Evolutionary conservation across 2,888 invertebrate species (phyloP), one percentile per base, ranked within the genome.

Genomic region (Heliconius cydno): DNA sequence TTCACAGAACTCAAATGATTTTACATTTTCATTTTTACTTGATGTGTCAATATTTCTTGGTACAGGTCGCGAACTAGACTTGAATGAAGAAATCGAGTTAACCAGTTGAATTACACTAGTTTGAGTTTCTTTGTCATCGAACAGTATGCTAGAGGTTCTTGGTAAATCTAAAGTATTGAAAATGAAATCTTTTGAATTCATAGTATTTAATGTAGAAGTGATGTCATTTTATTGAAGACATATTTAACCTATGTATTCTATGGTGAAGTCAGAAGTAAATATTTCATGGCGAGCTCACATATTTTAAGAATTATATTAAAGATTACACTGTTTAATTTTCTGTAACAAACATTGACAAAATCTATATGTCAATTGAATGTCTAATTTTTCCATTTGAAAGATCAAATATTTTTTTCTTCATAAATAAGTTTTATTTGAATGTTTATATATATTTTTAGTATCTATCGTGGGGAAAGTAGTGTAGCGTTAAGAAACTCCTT

Each of bases 81-180:
- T 82, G 22, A 77, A 70, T 12, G 81, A 79, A 13, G 81, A 70
- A 60, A 79, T 72, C 57, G 81, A 81, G 52, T 81, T 74, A 13
- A 70, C 79, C 83, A 87, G 75, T 82, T 80, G 78, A 25, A 77
- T 60, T 19, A 77, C 79, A 60, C 82, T 86, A 4, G 90, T 88
- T 81, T 91, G 88, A 12, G 88, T 90, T 76, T 85, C 86, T 79
- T 86, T 86, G n/a, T 88, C 85, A 38, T 84, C 79, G 30, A 80
- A 73, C 38, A 74, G 57, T 34, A 73, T 70, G 82, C 83, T 82
- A 66, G 84, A 84, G 75, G 80, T 80, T 67, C 80, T 79, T 75
- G 82, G 80, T 34, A 84, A 66, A 74, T 83, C 84, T 72, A 83
- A 84, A 76, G 84, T 79, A 60, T 85, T 84, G 34, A 83, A 80